Evolutionary conservation across 2,888 invertebrate genomes (phyloP).

Genomic region (Drosophila meridiana): DNA sequence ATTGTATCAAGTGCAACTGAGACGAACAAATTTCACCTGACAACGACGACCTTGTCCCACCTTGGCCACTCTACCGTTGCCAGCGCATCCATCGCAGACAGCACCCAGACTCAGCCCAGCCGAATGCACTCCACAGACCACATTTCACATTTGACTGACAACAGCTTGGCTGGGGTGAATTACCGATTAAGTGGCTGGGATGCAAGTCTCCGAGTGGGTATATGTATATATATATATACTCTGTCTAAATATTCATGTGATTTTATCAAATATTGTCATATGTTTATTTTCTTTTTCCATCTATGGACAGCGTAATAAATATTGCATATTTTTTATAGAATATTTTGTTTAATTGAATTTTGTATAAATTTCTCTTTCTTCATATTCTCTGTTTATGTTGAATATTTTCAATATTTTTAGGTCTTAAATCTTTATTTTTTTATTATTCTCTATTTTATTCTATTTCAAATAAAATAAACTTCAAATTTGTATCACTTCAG

Average conservation of each 20-base stretch:
- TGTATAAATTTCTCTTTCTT: no score
- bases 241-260: not conserved
- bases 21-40: constrained; percentile 30
- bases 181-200: constrained; percentile 61
- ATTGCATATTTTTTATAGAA: not conserved
- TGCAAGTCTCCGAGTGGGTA: constrained; percentile 15
- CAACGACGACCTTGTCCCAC: constrained; percentile 43
- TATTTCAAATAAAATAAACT: no score
- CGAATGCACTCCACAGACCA: constrained; percentile 57
- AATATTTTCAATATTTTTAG: no score
- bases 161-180: constrained; percentile 45
- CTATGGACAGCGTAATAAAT: not conserved
- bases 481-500: no score
- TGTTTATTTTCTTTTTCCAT: not conserved
- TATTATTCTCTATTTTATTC: no score
- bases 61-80: constrained; percentile 44
- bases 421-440: no score
- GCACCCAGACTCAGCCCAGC: constrained; percentile 19
- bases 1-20: not conserved
- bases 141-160: constrained; percentile 64
- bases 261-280: not conserved
- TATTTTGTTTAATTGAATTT: not conserved
- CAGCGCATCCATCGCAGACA: not conserved
- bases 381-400: no score
- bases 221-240: not conserved